Evolutionary conservation across 2,888 invertebrate genomes (phyloP), one percentile per base, ranked within the genome.

Genomic region (Tiphia femorata): DNA sequence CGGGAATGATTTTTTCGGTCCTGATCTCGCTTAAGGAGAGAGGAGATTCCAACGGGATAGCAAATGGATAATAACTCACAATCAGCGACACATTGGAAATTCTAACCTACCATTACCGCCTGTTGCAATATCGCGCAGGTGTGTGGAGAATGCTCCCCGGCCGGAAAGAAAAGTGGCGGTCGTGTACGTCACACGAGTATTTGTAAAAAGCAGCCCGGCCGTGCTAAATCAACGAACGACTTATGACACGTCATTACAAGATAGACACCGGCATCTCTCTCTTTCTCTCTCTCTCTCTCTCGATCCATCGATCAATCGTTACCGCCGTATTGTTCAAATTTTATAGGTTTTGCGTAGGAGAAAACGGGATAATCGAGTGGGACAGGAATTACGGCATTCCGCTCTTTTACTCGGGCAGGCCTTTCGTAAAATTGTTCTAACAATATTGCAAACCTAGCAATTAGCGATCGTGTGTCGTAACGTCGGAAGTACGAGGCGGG

Each of bases 41-140:
- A 38, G 37, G 56, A 61, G 65, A 52, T 65, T 62, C 61, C 49
- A 49, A 47, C 54, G 23, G 47, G 47, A 53, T 52, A 37, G 23
- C 25, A 35, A n/a, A 6, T 8, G 25, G 8, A 29, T 29, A 43
- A 37, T 59, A 57, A 65, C 54, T 62, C 54, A 51, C 55, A 58
- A 66, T 53, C 46, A 40, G 50, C 48, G 57, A 49, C 50, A 33
- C 40, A 49, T 48, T 37, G 27, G 40, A 35, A 49, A 33, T 47
- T 40, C 21, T 48, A 69, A 58, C 58, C 46, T 64, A 50, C 52
- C 50, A 68, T 65, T 65, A 62, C 33, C 37, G 46, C 35, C 59
- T 58, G 48, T 62, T 52, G 59, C 59, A 62, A 59, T 47, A 58
- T 49, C 50, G 40, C 27, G 55, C 54, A 56, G 49, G 58, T 52